These are phyloP conservation scores for Panzeria rudis DNA, from an alignment of 2,888 invertebrate species.

Conservation along the genomic window DNA sequence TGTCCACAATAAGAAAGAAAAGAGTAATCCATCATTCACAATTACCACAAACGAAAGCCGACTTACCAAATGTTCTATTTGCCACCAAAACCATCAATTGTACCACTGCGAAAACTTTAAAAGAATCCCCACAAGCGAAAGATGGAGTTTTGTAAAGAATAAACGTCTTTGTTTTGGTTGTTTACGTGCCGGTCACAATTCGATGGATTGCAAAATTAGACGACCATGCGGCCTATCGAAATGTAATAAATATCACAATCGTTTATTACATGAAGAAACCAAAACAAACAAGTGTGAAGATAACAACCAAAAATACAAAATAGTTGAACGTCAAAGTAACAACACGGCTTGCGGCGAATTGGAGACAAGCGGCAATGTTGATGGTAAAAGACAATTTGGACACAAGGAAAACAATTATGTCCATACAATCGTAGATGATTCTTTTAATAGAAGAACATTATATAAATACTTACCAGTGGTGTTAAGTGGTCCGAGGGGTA, in stretches of 20 bases:
- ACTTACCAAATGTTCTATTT: slow-evolving; percentile 37
- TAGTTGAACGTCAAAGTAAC: slow-evolving; percentile 24
- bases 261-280: slow-evolving; percentile 46
- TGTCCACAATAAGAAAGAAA: slow-evolving; percentile 18
- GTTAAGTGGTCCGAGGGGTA: slow-evolving; percentile 39
- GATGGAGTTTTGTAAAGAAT: slow-evolving; percentile 33
- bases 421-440: slow-evolving; percentile 34
- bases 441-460: slow-evolving; percentile 17
- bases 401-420: slow-evolving; percentile 13
- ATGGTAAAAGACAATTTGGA: background rate
- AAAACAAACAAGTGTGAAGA: background rate
- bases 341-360: background rate
- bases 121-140: slow-evolving; percentile 10
- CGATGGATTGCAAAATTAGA: slow-evolving; percentile 26
- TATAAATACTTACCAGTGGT: slow-evolving; percentile 62
- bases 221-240: background rate
- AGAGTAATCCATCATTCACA: slow-evolving; percentile 38
- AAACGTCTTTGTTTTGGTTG: slow-evolving; percentile 41
- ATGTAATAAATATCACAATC: slow-evolving; percentile 41
- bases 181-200: slow-evolving; percentile 43
- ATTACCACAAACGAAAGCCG: slow-evolving; percentile 9
- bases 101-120: slow-evolving; percentile 47
- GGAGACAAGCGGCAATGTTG: background rate
- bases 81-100: slow-evolving; percentile 34
- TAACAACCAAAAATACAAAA: background rate